phyloP scores from a whole-genome alignment of 2,113 vertebrate species.

The Mormoops blainvillei region DNA sequence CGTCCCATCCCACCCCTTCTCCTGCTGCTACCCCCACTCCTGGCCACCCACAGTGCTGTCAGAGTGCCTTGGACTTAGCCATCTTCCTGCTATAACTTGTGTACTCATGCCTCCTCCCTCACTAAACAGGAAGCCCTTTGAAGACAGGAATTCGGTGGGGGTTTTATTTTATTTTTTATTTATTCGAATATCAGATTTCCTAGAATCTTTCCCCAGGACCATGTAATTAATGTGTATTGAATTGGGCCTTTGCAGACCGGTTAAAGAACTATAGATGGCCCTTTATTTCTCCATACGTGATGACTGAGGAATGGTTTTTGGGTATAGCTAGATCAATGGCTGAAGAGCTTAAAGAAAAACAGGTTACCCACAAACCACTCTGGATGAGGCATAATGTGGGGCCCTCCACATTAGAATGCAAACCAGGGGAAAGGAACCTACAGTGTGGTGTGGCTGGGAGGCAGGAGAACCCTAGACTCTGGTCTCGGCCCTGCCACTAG shows the following conservation, averaged over 20 bases:
- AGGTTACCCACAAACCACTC: neutral
- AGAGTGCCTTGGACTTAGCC: neutral
- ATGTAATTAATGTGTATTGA: neutral
- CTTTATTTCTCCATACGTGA: neutral
- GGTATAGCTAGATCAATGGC: neutral
- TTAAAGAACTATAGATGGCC: neutral
- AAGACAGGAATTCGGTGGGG: neutral
- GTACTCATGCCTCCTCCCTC: neutral
- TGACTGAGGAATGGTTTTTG: neutral
- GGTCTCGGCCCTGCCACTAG: no score
- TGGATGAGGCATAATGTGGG: neutral
- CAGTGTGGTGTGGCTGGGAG: neutral
- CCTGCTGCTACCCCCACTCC: neutral
- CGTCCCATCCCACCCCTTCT: neutral
- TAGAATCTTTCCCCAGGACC: neutral
- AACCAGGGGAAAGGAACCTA: neutral
- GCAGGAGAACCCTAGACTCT: neutral
- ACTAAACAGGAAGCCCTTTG: neutral
- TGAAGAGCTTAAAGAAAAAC: neutral
- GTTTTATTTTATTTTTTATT: neutral
- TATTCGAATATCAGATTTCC: neutral
- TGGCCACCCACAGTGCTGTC: rapidly evolving
- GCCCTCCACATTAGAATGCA: neutral
- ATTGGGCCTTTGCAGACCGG: neutral
- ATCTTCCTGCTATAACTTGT: neutral